Percentiles rank a stretch among this genome's conserved stretches.
Conservation (phyloP, 2,888 invertebrate genomes). For the Caenorhabditis virilis region DNA sequence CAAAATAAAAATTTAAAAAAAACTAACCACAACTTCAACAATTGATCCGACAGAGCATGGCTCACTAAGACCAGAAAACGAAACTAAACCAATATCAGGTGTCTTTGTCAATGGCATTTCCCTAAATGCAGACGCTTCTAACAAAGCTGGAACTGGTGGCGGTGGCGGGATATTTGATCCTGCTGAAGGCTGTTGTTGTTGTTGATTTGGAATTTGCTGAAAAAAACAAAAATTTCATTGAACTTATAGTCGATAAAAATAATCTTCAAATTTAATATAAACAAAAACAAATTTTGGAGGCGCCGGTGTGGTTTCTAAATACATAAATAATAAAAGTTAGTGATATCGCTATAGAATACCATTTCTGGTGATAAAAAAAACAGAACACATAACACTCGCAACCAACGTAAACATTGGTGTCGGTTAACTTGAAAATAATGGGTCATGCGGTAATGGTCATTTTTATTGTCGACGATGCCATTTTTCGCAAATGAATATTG, state of each 20-base stretch:
- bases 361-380: not conserved
- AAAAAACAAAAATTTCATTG: not conserved
- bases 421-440: no score
- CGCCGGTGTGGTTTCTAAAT: no score
- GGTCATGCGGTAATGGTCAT: no score
- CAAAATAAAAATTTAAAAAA: no score
- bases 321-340: not conserved
- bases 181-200: not conserved
- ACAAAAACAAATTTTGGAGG: not conserved
- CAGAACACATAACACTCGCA: no score
- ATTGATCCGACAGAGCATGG: slow-evolving; percentile 92
- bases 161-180: slow-evolving; percentile 22
- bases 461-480: no score
- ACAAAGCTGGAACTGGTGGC: slow-evolving; percentile 30
- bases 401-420: no score
- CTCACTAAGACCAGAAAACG: slow-evolving; percentile 81
- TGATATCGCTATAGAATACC: no score
- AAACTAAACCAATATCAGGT: slow-evolving; percentile 56
- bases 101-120: slow-evolving; percentile 44
- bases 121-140: slow-evolving; percentile 43
- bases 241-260: not conserved
- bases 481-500: no score
- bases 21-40: slow-evolving; percentile 91
- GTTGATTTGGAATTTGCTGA: not conserved
- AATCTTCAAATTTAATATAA: not conserved